Evolutionary conservation across 2,797 vertebrate genomes (phyloP).

Genomic region (Champsocephalus gunnari): DNA sequence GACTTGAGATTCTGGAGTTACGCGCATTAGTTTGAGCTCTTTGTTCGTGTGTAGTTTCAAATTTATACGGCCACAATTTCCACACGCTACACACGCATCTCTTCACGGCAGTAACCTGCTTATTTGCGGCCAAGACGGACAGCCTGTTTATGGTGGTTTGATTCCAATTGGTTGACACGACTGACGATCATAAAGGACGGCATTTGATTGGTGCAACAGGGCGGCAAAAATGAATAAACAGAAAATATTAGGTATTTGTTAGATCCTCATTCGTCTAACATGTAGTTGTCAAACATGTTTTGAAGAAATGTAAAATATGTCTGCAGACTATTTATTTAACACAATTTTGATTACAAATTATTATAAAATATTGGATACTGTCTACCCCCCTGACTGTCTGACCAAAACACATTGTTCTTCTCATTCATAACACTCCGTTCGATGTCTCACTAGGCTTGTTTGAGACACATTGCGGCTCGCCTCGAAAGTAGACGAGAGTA

Average conservation of each 20-base stretch:
- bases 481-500: no score
- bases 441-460: no score
- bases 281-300: background rate
- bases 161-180: slow-evolving; percentile 21
- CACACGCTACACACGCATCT: fast-evolving
- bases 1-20: background rate
- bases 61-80: no score
- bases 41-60: background rate
- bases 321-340: background rate
- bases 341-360: background rate
- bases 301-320: background rate
- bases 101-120: background rate
- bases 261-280: background rate
- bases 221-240: background rate
- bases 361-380: background rate
- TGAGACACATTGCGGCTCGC: no score
- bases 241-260: background rate
- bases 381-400: background rate
- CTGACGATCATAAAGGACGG: background rate
- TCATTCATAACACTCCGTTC: no score
- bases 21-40: background rate
- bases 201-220: slow-evolving; percentile 8
- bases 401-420: background rate
- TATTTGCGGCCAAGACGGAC: background rate
- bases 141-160: background rate